Evolutionary conservation across 2,113 vertebrate genomes (phyloP).

Genomic region (Symphodus melops): DNA sequence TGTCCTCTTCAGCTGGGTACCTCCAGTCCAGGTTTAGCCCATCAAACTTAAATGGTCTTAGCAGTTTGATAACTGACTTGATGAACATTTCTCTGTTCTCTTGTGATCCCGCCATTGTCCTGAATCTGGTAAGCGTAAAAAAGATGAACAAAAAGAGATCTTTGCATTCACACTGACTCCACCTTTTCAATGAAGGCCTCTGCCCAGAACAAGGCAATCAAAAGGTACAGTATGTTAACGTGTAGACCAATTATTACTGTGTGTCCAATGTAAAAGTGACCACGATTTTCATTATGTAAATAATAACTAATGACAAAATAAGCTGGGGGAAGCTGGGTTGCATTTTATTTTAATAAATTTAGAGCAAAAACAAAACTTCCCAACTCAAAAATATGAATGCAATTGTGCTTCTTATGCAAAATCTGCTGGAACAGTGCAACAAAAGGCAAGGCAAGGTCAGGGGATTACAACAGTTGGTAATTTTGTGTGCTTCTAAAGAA

Average conservation of each 20-base stretch:
- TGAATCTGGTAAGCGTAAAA: slow-evolving; percentile 14
- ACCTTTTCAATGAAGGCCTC: not conserved
- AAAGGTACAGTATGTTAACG: too few relatives aligned
- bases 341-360: too few relatives aligned
- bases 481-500: too few relatives aligned
- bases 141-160: not conserved
- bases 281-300: not conserved
- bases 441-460: too few relatives aligned
- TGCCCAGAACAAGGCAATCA: too few relatives aligned
- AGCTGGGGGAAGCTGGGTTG: too few relatives aligned
- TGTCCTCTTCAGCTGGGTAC: slow-evolving; percentile 78
- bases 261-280: not conserved
- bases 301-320: not conserved
- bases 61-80: slow-evolving; percentile 75
- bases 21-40: slow-evolving; percentile 83
- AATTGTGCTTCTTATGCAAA: too few relatives aligned
- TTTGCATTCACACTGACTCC: not conserved
- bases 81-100: slow-evolving; percentile 72
- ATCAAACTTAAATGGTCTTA: slow-evolving; percentile 78
- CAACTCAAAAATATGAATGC: too few relatives aligned
- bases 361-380: too few relatives aligned
- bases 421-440: too few relatives aligned
- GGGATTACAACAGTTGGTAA: too few relatives aligned
- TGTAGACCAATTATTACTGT: too few relatives aligned
- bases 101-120: slow-evolving; percentile 62